Evolutionary conservation across 2,797 vertebrate species (phyloP).

Genomic region (Neoniphon sammara): DNA sequence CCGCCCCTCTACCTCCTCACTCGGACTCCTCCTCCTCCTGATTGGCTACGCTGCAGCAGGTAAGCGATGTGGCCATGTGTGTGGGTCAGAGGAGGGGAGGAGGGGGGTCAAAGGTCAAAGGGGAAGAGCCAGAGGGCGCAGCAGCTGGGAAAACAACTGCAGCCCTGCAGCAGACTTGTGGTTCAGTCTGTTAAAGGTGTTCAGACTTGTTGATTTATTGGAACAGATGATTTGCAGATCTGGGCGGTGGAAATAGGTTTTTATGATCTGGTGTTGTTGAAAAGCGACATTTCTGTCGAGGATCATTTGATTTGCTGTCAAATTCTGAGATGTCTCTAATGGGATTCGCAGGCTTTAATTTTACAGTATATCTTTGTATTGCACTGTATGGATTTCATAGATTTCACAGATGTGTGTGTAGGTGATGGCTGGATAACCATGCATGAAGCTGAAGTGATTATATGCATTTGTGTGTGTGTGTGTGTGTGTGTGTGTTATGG

Average conservation of each 20-base stretch:
- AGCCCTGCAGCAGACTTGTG: not conserved
- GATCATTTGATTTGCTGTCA: not conserved
- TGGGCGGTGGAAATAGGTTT: not conserved
- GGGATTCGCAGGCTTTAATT: not conserved
- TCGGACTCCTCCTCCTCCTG: slow-evolving; percentile 76
- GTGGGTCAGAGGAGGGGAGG: not conserved
- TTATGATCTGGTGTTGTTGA: not conserved
- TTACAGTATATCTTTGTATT: not conserved
- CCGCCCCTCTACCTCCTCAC: slow-evolving; percentile 17
- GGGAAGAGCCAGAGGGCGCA: slow-evolving; percentile 2
- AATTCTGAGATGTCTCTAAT: not conserved
- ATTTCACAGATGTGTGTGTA: slow-evolving; percentile 23
- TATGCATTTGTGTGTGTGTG: slow-evolving; percentile 17
- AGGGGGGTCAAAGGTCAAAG: slow-evolving; percentile 40
- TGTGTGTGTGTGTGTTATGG: slow-evolving; percentile 30
- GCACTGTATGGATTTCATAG: not conserved
- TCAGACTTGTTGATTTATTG: slow-evolving; percentile 1
- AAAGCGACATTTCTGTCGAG: not conserved
- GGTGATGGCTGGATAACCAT: slow-evolving; percentile 16
- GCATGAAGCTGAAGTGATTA: slow-evolving; percentile 26
- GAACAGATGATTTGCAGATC: slow-evolving; percentile 14
- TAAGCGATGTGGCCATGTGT: slow-evolving; percentile 58
- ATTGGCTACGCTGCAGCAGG: slow-evolving; percentile 79
- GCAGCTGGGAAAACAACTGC: slow-evolving; percentile 7
- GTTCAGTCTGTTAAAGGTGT: not conserved